A percentile compares a stretch with the other conserved stretches of the same genome.
These are phyloP conservation scores for Pedionomus torquatus DNA, from an alignment of 2,113 vertebrate species.

Conservation along the genomic window DNA sequence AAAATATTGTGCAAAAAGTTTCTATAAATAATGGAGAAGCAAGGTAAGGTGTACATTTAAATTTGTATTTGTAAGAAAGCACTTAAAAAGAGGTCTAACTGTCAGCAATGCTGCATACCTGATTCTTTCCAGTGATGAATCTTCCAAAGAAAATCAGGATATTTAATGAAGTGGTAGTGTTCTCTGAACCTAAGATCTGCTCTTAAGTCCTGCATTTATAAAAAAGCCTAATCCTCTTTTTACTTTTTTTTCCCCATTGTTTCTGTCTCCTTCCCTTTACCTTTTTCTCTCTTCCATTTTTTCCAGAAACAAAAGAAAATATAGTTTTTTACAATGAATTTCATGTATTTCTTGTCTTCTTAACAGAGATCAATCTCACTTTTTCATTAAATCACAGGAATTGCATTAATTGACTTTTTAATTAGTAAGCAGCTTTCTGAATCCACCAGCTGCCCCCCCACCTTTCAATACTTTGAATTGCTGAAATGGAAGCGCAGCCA, in stretches of 20 bases:
- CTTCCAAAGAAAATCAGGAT: background rate
- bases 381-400: background rate
- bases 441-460: background rate
- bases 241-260: background rate
- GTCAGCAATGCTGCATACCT: background rate
- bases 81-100: background rate
- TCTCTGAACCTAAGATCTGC: background rate
- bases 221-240: background rate
- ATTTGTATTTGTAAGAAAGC: background rate
- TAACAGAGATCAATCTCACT: background rate
- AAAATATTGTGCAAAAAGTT: background rate
- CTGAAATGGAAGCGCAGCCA: background rate
- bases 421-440: background rate
- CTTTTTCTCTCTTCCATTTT: background rate
- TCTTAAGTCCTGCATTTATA: background rate
- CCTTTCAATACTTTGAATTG: background rate
- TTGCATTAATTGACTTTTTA: background rate
- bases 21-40: background rate
- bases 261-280: background rate
- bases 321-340: background rate
- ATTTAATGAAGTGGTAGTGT: background rate
- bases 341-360: background rate
- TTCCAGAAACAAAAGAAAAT: background rate
- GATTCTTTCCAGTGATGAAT: background rate
- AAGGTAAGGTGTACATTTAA: background rate